These are phyloP conservation scores for Nasonia giraulti DNA, from an alignment of 1,140 invertebrate genomes.

Conservation along the genomic window DNA sequence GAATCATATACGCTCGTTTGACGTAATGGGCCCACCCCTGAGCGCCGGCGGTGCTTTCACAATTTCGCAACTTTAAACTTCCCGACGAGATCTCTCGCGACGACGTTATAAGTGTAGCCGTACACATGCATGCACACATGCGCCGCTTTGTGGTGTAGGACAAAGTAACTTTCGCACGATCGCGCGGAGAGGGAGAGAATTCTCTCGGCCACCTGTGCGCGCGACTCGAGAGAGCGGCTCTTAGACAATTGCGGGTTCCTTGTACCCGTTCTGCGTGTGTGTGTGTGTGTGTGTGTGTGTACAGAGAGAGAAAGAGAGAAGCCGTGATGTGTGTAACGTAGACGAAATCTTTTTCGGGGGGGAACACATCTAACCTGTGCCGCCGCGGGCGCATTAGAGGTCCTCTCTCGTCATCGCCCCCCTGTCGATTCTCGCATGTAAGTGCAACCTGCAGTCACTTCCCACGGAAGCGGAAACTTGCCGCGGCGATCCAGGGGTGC, in stretches of 20 bases:
- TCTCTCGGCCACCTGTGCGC: constrained; percentile 31
- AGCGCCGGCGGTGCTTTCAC: constrained; percentile 36
- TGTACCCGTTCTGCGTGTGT: background rate
- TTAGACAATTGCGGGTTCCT: constrained; percentile 34
- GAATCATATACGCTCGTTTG: constrained; percentile 2
- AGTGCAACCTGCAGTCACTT: constrained; percentile 61
- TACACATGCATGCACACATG: background rate
- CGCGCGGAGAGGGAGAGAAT: constrained; percentile 4
- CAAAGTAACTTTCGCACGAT: constrained; percentile 55
- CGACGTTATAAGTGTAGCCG: background rate
- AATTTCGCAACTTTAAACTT: constrained; percentile 41
- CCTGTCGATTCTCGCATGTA: constrained; percentile 47
- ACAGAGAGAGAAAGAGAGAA: constrained; percentile 26
- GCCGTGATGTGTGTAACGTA: background rate
- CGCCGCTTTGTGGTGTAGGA: constrained; percentile 29
- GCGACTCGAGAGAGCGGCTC: background rate
- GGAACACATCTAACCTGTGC: constrained; percentile 44
- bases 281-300: background rate
- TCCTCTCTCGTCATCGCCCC: background rate
- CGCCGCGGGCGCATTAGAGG: constrained; percentile 18
- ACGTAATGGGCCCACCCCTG: constrained; percentile 40
- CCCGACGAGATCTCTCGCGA: background rate
- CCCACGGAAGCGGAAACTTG: constrained; percentile 64
- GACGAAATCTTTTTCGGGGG: constrained; percentile 58
- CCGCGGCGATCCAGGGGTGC: background rate